phyloP scores from a whole-genome alignment of 53 echinoderm and acorn worm species.

The Temnopleurus reevesii region DNA sequence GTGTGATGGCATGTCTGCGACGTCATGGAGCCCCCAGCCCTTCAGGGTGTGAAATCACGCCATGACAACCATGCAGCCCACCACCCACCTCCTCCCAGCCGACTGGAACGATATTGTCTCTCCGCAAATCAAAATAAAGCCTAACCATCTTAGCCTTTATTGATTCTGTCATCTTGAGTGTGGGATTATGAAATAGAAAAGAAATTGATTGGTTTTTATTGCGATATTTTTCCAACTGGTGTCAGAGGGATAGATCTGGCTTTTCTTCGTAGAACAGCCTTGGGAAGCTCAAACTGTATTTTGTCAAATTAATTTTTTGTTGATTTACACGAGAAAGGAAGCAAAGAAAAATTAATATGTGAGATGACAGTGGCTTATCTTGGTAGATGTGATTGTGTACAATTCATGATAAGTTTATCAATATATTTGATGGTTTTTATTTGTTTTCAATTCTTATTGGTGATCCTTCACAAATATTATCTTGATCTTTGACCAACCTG shows the following conservation, averaged over 20 bases:
- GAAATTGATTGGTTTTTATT: slow-evolving; percentile 2
- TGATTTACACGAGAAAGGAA: no score
- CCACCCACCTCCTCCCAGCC: slow-evolving; percentile 16
- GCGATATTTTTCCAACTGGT: not conserved
- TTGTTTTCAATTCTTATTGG: no score
- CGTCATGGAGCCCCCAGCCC: slow-evolving; percentile 54
- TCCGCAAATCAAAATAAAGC: slow-evolving; percentile 29
- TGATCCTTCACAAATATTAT: no score
- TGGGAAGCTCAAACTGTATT: not conserved
- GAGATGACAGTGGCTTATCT: no score
- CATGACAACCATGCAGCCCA: not conserved
- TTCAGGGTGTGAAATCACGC: slow-evolving; percentile 33
- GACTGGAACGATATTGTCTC: slow-evolving; percentile 24
- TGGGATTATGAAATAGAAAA: not conserved
- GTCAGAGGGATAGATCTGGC: not conserved
- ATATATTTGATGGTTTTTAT: no score
- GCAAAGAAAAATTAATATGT: no score
- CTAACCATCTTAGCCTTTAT: not conserved
- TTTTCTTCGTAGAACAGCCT: not conserved
- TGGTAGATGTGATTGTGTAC: no score
- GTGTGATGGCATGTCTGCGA: slow-evolving; percentile 36
- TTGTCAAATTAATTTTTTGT: no score
- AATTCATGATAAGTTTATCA: no score
- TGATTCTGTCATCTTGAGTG: slow-evolving; percentile 9
- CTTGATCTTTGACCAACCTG: no score